Conservation (phyloP, 2,888 invertebrate species). For the Imbricaverruca yamaguchii region DNA sequence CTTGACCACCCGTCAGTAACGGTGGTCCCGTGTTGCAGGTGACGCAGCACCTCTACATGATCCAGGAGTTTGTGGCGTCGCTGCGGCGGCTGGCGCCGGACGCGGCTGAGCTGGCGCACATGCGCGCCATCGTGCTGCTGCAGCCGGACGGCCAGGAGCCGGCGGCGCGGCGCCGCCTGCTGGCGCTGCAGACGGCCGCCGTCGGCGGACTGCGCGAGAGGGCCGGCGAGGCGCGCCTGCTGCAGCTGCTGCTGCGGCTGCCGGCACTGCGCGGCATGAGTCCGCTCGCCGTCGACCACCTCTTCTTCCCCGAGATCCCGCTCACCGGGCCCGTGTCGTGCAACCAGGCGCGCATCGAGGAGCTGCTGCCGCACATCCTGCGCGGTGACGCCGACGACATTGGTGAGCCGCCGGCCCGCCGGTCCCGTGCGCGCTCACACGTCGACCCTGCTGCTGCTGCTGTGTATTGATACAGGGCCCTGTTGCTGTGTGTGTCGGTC, state of each 20-base stretch:
- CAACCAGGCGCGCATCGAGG: conserved; percentile 13
- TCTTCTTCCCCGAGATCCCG: conserved; percentile 22
- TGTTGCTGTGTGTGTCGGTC: not conserved
- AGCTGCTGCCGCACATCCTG: conserved; percentile 20
- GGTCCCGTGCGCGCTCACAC: not conserved
- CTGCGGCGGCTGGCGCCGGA: not conserved
- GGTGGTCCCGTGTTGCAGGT: no score
- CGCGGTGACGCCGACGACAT: conserved; percentile 19
- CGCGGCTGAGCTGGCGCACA: conserved; percentile 4
- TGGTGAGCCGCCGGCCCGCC: not conserved
- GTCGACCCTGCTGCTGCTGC: not conserved
- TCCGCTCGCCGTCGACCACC: conserved; percentile 6
- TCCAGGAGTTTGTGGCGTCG: not conserved
- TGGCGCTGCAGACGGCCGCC: not conserved
- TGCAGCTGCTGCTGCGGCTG: conserved; percentile 22
- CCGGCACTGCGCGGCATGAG: conserved; percentile 23
- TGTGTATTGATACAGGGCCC: not conserved
- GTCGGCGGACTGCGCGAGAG: not conserved
- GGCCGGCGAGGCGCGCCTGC: not conserved
- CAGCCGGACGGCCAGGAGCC: conserved; percentile 22
- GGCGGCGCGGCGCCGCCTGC: conserved; percentile 13
- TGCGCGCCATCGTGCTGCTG: conserved; percentile 17
- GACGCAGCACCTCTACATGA: no score
- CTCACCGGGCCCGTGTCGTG: not conserved
- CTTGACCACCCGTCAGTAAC: no score